These are phyloP conservation scores for Drosophila mercatorum DNA, from an alignment of 2,888 invertebrate species.

Conservation along the genomic window DNA sequence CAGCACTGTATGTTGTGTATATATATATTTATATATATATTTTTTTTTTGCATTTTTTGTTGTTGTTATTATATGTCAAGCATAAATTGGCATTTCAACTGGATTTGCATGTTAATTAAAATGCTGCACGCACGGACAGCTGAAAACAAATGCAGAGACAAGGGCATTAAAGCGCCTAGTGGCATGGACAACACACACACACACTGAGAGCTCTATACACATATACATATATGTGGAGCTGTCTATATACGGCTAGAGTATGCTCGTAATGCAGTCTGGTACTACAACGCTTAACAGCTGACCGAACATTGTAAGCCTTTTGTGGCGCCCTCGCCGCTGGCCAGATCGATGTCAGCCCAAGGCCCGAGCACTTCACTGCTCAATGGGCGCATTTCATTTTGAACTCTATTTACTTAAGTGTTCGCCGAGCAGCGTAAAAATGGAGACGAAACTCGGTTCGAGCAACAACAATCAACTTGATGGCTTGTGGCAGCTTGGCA, in stretches of 20 bases:
- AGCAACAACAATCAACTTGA: constrained; percentile 64
- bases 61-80: constrained; percentile 75
- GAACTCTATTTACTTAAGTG: constrained; percentile 79
- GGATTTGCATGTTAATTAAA: constrained; percentile 80
- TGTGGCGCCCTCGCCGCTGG: constrained; percentile 27
- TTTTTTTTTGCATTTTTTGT: constrained; percentile 9
- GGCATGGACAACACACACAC: constrained; percentile 1
- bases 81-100: constrained; percentile 80
- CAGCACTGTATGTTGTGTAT: constrained; percentile 28
- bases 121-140: constrained; percentile 74
- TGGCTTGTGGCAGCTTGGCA: constrained; percentile 41
- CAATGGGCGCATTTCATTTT: constrained; percentile 74
- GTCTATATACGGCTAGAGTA: constrained; percentile 9
- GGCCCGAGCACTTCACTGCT: constrained; percentile 59
- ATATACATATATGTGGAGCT: neutral
- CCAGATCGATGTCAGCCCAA: constrained; percentile 74
- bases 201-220: neutral
- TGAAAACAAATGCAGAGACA: constrained; percentile 73
- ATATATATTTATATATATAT: constrained; percentile 1
- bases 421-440: constrained; percentile 62
- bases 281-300: constrained; percentile 57
- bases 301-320: constrained; percentile 66
- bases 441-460: constrained; percentile 49
- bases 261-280: constrained; percentile 49
- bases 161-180: constrained; percentile 60